Conservation (phyloP, 2,113 vertebrate genomes). For the Vicugna pacos region DNA sequence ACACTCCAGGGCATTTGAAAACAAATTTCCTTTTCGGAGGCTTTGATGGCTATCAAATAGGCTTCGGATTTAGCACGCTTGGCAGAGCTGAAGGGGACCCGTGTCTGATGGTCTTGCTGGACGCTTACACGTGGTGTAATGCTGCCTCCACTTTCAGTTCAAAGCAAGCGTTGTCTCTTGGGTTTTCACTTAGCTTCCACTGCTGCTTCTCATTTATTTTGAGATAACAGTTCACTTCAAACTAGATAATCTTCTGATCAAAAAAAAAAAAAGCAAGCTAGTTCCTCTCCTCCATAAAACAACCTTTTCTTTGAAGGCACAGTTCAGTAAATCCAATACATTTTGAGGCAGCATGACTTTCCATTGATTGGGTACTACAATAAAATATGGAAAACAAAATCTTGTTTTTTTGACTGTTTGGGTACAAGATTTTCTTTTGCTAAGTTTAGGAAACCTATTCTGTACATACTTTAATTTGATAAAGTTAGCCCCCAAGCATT, state of each 20-base stretch:
- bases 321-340: conserved; percentile 57
- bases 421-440: not conserved
- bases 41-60: conserved; percentile 54
- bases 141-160: conserved; percentile 55
- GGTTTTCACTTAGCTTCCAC: conserved; percentile 69
- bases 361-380: conserved; percentile 47
- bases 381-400: conserved; percentile 29
- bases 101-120: not conserved
- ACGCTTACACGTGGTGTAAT: not conserved
- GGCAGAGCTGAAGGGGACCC: not conserved
- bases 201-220: conserved; percentile 75
- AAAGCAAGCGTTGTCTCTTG: conserved; percentile 67
- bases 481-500: not conserved
- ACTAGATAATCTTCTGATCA: conserved; percentile 80
- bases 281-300: not conserved
- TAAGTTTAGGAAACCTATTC: conserved; percentile 31
- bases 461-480: not conserved
- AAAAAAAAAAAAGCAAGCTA: not conserved
- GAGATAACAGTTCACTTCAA: conserved; percentile 77
- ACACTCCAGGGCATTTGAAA: conserved; percentile 26
- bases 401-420: not conserved
- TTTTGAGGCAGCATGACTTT: conserved; percentile 62
- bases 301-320: conserved; percentile 70
- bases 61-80: conserved; percentile 30
- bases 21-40: conserved; percentile 55